Percentiles rank a stretch among this genome's conserved stretches.
These are phyloP conservation scores for Solenodon paradoxus DNA, from an alignment of 2,113 vertebrate species.

Conservation along the genomic window DNA sequence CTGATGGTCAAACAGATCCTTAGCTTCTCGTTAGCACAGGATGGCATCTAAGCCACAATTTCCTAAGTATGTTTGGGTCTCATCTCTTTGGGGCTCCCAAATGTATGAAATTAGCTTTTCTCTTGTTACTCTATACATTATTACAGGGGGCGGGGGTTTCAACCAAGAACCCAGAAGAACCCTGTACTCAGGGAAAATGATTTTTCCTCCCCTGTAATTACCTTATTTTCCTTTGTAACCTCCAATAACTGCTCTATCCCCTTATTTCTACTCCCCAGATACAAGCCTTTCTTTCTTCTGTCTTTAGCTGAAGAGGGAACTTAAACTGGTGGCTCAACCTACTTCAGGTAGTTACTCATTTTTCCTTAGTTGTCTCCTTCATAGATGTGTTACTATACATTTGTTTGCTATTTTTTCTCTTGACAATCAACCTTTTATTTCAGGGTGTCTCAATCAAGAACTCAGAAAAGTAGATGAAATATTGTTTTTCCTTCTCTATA, in stretches of 20 bases:
- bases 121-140: no score
- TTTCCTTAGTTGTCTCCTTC: neutral
- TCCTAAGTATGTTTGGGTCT: no score
- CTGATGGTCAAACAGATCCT: no score
- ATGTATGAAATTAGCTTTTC: no score
- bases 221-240: no score
- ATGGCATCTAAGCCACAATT: no score
- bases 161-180: neutral
- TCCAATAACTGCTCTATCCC: neutral
- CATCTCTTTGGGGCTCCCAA: no score
- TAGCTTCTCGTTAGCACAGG: no score
- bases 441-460: neutral
- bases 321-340: neutral
- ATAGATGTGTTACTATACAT: neutral
- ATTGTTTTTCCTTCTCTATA: neutral
- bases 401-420: neutral
- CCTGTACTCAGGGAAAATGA: neutral
- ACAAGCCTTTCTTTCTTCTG: neutral
- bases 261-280: neutral
- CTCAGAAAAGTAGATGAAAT: neutral
- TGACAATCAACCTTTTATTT: neutral
- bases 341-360: neutral
- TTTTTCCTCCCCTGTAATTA: neutral
- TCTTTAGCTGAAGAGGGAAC: neutral
- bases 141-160: no score